Evolutionary conservation across 2,888 invertebrate genomes (phyloP).

Genomic region (Pseudococcus viburni): DNA sequence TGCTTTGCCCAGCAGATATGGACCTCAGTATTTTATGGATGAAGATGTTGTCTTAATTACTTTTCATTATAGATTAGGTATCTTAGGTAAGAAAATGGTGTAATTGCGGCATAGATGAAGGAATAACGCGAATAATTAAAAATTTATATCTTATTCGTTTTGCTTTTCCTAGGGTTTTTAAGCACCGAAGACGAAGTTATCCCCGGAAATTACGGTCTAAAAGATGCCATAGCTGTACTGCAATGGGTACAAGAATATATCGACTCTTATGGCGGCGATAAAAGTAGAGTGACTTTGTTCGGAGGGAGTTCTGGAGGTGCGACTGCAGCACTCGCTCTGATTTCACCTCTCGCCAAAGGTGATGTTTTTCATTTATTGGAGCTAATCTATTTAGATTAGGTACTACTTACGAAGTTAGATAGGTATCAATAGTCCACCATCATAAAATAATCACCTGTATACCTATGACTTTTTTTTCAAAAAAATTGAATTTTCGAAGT

Average conservation of each 20-base stretch:
- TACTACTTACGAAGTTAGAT: too few relatives aligned
- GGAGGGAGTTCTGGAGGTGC: constrained; percentile 68
- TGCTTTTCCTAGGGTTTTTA: constrained; percentile 59
- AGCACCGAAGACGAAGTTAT: constrained; percentile 67
- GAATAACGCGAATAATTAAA: neutral
- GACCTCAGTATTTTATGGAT: constrained; percentile 77
- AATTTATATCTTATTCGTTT: neutral
- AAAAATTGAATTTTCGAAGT: too few relatives aligned
- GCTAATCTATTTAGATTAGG: too few relatives aligned
- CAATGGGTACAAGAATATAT: constrained; percentile 67
- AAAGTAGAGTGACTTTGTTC: constrained; percentile 67
- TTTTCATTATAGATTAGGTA: constrained; percentile 71
- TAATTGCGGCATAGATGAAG: neutral
- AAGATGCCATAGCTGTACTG: constrained; percentile 66
- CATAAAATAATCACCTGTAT: too few relatives aligned
- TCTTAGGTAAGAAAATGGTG: constrained; percentile 69
- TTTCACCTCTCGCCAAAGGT: constrained; percentile 68
- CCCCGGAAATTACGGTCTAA: constrained; percentile 67
- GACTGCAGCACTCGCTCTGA: constrained; percentile 59
- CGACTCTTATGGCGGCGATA: constrained; percentile 66
- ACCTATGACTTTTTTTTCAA: too few relatives aligned
- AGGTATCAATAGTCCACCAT: too few relatives aligned
- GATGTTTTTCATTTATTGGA: neutral
- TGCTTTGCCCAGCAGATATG: constrained; percentile 71
- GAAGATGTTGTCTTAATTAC: constrained; percentile 73